Evolutionary conservation across 2,888 invertebrate genomes (phyloP).

Genomic region (Eupithecia pulchellata): DNA sequence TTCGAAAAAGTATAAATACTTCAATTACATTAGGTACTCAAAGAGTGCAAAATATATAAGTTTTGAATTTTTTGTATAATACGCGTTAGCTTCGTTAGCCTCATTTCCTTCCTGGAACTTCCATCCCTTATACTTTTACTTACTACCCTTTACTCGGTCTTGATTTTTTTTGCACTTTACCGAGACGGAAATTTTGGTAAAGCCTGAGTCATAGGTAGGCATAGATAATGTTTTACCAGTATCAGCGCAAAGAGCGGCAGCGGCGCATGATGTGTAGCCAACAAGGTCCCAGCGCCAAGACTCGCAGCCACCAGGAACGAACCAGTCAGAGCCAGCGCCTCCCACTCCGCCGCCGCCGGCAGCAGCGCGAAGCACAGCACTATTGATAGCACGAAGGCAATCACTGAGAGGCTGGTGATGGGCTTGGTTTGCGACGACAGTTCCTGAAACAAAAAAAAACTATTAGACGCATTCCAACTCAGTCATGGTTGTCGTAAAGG

Average conservation of each 20-base stretch:
- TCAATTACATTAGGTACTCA: too few relatives aligned
- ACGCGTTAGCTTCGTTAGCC: not conserved
- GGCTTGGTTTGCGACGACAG: slow-evolving; percentile 74
- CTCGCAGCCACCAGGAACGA: slow-evolving; percentile 86
- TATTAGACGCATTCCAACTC: too few relatives aligned
- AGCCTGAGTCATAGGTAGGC: too few relatives aligned
- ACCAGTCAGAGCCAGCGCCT: slow-evolving; percentile 86
- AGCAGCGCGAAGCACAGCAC: slow-evolving; percentile 83
- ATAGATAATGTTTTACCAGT: slow-evolving; percentile 77
- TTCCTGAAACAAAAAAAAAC: slow-evolving; percentile 82
- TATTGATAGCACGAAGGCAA: slow-evolving; percentile 78
- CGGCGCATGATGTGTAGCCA: slow-evolving; percentile 87
- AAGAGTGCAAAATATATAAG: too few relatives aligned
- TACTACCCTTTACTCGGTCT: not conserved
- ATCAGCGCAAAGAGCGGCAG: slow-evolving; percentile 91
- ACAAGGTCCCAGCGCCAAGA: slow-evolving; percentile 86
- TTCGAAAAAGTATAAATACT: too few relatives aligned
- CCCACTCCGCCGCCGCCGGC: slow-evolving; percentile 86
- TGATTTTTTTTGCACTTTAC: not conserved
- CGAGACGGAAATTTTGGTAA: too few relatives aligned
- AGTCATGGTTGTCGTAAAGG: too few relatives aligned
- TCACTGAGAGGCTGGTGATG: slow-evolving; percentile 81
- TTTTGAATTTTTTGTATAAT: too few relatives aligned
- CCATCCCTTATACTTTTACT: not conserved
- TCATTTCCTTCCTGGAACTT: not conserved